Percentiles rank a stretch among this genome's conserved stretches.
These are phyloP conservation scores for Pissodes strobi DNA, from an alignment of 1,140 invertebrate genomes.

Conservation along the genomic window DNA sequence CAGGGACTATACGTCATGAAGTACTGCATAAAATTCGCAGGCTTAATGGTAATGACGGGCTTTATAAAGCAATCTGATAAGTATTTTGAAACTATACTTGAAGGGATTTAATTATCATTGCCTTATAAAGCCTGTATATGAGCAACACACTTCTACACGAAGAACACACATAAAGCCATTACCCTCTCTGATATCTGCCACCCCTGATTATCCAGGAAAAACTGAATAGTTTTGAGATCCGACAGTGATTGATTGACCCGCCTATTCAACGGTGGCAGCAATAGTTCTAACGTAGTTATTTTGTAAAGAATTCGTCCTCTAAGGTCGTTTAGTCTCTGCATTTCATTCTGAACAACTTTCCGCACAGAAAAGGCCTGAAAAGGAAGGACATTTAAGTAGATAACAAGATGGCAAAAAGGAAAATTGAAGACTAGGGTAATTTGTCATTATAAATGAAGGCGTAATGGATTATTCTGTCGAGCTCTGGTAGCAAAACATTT, in stretches of 20 bases:
- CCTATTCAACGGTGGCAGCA: constrained; percentile 67
- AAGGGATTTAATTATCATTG: no score
- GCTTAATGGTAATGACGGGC: no score
- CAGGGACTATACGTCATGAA: no score
- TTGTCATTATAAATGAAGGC: constrained; percentile 12
- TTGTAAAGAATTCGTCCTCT: constrained; percentile 74
- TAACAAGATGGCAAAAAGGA: constrained; percentile 11
- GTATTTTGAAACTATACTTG: no score
- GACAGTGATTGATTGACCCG: constrained; percentile 73
- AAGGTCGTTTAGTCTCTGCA: constrained; percentile 71
- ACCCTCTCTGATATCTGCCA: constrained; percentile 36
- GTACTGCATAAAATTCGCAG: no score
- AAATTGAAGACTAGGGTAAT: constrained; percentile 12
- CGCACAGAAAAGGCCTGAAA: constrained; percentile 62
- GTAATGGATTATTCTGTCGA: neutral
- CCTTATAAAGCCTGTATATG: no score
- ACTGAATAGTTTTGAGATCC: constrained; percentile 70
- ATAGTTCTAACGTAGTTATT: constrained; percentile 73
- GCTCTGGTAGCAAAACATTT: neutral
- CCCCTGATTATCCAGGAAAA: constrained; percentile 70
- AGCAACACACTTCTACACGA: neutral
- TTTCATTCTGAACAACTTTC: constrained; percentile 63
- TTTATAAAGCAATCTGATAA: no score
- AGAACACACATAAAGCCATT: neutral
- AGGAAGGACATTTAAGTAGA: constrained; percentile 7